These are phyloP conservation scores for Pollimyrus isidori DNA, from an alignment of 2,113 vertebrate genomes.

Conservation along the genomic window DNA sequence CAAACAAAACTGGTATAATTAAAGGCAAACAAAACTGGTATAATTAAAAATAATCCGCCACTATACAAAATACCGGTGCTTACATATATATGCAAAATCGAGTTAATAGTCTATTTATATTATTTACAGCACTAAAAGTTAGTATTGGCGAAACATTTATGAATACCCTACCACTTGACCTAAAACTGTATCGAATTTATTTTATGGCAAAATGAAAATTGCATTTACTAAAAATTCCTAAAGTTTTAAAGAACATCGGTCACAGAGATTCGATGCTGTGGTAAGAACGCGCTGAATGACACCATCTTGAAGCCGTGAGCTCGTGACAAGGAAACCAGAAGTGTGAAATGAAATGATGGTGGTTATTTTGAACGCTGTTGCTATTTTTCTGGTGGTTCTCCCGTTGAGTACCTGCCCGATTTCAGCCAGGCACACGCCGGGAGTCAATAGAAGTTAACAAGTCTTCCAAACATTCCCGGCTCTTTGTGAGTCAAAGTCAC, in stretches of 20 bases:
- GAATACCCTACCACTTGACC: background rate
- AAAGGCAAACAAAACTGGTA: background rate
- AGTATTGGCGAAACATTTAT: background rate
- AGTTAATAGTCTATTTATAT: background rate
- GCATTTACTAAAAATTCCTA: background rate
- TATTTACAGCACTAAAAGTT: background rate
- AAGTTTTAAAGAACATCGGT: background rate
- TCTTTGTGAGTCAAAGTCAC: conserved; percentile 86
- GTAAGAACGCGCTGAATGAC: conserved; percentile 20
- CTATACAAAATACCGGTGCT: background rate
- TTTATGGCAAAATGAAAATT: background rate
- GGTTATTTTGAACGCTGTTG: conserved; percentile 62
- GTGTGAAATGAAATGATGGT: conserved; percentile 69
- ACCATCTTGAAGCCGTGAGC: conserved; percentile 44
- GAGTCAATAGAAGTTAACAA: conserved; percentile 99
- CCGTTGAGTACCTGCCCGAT: conserved; percentile 98
- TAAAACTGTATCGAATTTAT: background rate
- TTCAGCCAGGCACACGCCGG: conserved; percentile 99
- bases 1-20: background rate
- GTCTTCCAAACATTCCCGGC: conserved; percentile 92
- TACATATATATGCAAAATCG: background rate
- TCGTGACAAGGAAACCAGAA: conserved; percentile 60
- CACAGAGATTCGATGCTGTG: background rate
- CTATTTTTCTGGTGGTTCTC: conserved; percentile 90
- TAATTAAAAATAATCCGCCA: background rate